Percentiles rank a stretch among this genome's conserved stretches.
These are phyloP conservation scores for Hippocampus abdominalis DNA, from an alignment of 2,113 vertebrate species.

Conservation along the genomic window DNA sequence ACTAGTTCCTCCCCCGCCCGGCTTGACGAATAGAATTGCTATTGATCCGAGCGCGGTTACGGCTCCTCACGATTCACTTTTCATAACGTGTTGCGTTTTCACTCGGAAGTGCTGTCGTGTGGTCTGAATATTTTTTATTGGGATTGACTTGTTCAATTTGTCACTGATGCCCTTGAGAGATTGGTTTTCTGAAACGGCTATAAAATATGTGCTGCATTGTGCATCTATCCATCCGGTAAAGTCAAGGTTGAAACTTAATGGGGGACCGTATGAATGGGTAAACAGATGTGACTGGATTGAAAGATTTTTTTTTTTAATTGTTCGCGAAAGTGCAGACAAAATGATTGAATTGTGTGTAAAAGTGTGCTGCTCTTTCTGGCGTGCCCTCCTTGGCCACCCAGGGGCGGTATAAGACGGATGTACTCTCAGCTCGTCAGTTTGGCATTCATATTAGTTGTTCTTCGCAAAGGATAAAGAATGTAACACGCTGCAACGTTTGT, in stretches of 20 bases:
- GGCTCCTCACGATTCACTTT: neutral
- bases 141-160: neutral
- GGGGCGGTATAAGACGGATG: too few species aligned
- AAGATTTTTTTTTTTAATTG: neutral
- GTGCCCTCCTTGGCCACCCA: too few species aligned
- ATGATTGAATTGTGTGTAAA: too few species aligned
- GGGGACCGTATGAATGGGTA: neutral
- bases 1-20: neutral
- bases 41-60: constrained; percentile 67
- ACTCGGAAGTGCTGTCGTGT: neutral
- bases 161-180: neutral
- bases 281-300: neutral
- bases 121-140: neutral
- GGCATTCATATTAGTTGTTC: too few species aligned
- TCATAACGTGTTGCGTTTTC: neutral
- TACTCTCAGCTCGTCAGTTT: too few species aligned
- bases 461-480: too few species aligned
- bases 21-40: constrained; percentile 62
- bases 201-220: neutral
- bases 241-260: too few species aligned
- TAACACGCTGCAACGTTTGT: too few species aligned
- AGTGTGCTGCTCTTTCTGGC: too few species aligned
- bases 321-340: too few species aligned
- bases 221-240: neutral
- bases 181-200: neutral